Conservation (phyloP, 2,797 vertebrate species). For the Liparis tanakae region DNA sequence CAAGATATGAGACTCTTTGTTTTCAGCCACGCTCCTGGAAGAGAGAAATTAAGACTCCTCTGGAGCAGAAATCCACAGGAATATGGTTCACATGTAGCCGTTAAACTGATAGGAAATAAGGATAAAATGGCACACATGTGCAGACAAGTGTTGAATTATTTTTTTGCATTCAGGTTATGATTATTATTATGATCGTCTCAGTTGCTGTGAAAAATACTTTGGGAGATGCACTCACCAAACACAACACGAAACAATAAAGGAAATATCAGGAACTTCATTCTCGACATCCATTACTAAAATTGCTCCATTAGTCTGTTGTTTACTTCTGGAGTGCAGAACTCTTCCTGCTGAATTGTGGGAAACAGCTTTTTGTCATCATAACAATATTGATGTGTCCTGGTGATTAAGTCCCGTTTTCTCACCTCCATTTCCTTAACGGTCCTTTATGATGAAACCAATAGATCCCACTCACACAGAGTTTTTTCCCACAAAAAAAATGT, state of each 20-base stretch:
- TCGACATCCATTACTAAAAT: constrained; percentile 51
- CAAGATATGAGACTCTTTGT: constrained; percentile 68
- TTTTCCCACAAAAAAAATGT: constrained; percentile 30
- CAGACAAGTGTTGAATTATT: constrained; percentile 42
- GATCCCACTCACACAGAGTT: constrained; percentile 12
- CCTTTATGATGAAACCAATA: constrained; percentile 50
- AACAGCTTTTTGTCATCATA: constrained; percentile 44
- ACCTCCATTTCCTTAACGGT: constrained; percentile 29
- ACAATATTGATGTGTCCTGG: constrained; percentile 52
- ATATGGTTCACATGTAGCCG: constrained; percentile 44
- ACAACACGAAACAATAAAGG: constrained; percentile 25
- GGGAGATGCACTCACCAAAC: constrained; percentile 12
- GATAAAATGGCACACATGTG: constrained; percentile 35
- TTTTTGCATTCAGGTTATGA: constrained; percentile 39
- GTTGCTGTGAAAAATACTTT: constrained; percentile 28
- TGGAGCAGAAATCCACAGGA: constrained; percentile 63
- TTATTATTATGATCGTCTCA: constrained; percentile 21
- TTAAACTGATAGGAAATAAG: constrained; percentile 52
- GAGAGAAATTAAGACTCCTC: constrained; percentile 66
- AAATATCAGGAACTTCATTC: constrained; percentile 42
- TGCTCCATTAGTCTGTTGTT: constrained; percentile 52
- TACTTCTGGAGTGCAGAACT: constrained; percentile 35
- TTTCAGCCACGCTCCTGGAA: constrained; percentile 37
- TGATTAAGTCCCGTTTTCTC: constrained; percentile 57
- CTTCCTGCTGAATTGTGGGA: constrained; percentile 26